These are phyloP conservation scores for Glyphotaelius pellucidus DNA, from an alignment of 2,888 invertebrate genomes.

Conservation along the genomic window DNA sequence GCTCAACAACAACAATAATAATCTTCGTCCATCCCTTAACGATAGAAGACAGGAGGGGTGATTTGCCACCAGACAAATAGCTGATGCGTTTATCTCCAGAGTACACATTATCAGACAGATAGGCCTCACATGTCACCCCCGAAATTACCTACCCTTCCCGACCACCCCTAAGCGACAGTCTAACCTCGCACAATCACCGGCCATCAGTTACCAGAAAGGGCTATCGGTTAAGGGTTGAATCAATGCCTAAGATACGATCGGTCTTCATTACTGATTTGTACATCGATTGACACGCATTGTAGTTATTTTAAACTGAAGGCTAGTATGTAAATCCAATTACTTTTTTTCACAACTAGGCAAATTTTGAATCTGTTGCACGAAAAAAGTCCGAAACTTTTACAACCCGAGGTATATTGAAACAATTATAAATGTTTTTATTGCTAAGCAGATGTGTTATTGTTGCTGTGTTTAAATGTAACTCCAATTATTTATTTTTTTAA, in stretches of 20 bases:
- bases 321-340: too few species aligned
- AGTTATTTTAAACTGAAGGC: too few species aligned
- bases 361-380: too few species aligned
- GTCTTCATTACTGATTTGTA: background rate
- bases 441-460: too few species aligned
- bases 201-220: background rate
- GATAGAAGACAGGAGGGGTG: background rate
- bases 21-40: background rate
- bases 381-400: too few species aligned
- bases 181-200: background rate
- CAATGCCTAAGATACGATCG: background rate
- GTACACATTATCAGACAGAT: conserved; percentile 33
- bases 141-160: background rate
- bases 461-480: too few species aligned
- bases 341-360: too few species aligned
- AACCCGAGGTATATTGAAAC: too few species aligned
- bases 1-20: background rate
- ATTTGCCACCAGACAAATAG: background rate
- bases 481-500: too few species aligned
- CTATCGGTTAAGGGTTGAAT: background rate
- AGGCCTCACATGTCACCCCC: conserved; percentile 21
- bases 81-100: conserved; percentile 11
- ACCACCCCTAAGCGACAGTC: background rate
- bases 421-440: too few species aligned
- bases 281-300: background rate